Percentiles rank a stretch among this genome's conserved stretches.
Evolutionary conservation across 2,113 vertebrate genomes (phyloP).

Genomic region (Panthera uncia): DNA sequence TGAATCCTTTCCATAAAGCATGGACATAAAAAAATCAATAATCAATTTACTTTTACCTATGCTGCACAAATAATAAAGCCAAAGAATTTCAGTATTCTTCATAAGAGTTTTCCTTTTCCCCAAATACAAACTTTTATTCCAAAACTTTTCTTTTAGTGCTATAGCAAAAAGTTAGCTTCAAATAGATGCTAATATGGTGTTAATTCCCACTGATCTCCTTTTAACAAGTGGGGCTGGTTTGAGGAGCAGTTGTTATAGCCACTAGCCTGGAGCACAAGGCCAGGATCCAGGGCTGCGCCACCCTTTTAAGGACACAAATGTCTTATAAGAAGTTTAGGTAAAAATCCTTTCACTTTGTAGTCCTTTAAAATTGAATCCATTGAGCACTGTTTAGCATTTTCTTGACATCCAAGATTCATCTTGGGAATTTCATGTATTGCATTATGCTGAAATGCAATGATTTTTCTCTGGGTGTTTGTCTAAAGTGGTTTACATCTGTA

Average conservation of each 20-base stretch:
- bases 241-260: not conserved
- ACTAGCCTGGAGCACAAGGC: not conserved
- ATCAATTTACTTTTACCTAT: conserved; percentile 56
- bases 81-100: conserved; percentile 33
- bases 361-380: not conserved
- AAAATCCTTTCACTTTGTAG: not conserved
- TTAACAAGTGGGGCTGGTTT: not conserved
- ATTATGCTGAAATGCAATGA: not conserved
- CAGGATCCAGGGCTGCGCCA: not conserved
- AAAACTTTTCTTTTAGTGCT: not conserved
- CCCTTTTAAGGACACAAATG: conserved; percentile 28
- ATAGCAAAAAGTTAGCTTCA: not conserved
- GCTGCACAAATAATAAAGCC: conserved; percentile 32
- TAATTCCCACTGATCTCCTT: not conserved
- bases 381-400: conserved; percentile 26
- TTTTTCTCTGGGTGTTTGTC: not conserved
- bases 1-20: conserved; percentile 7
- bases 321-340: not conserved
- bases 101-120: not conserved
- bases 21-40: conserved; percentile 13
- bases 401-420: not conserved
- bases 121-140: not conserved
- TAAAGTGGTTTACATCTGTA: not conserved
- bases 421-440: conserved; percentile 11
- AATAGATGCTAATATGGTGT: not conserved